A percentile compares a stretch with the other conserved stretches of the same genome.
phyloP scores from a whole-genome alignment of 2,888 invertebrate genomes.

The Eucera pruinosa region DNA sequence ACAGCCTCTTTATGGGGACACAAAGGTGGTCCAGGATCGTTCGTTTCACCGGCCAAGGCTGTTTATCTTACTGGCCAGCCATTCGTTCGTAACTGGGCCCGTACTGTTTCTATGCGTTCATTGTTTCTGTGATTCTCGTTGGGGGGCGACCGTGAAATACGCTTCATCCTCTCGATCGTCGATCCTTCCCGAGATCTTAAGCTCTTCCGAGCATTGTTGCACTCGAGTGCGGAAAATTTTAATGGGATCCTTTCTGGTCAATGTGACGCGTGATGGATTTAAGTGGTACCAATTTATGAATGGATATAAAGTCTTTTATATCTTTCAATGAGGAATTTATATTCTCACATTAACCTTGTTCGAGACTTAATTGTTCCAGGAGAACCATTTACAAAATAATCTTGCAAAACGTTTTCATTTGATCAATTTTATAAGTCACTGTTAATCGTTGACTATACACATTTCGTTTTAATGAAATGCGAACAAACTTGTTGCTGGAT shows the following conservation, averaged over 20 bases:
- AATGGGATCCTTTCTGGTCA: not conserved
- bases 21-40: constrained; percentile 67
- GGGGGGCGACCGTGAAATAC: constrained; percentile 41
- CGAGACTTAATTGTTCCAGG: too few relatives aligned
- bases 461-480: too few relatives aligned
- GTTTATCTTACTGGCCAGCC: constrained; percentile 48
- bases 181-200: constrained; percentile 13
- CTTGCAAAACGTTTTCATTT: too few relatives aligned
- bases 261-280: constrained; percentile 11
- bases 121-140: constrained; percentile 41
- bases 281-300: not conserved
- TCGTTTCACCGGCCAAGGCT: constrained; percentile 52
- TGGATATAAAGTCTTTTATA: too few relatives aligned
- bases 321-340: too few relatives aligned
- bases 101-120: constrained; percentile 53
- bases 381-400: too few relatives aligned
- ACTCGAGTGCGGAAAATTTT: constrained; percentile 8
- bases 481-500: too few relatives aligned
- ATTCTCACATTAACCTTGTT: too few relatives aligned
- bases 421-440: too few relatives aligned
- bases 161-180: constrained; percentile 31
- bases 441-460: too few relatives aligned
- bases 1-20: constrained; percentile 63
- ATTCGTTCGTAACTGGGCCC: constrained; percentile 38
- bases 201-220: not conserved